Conservation (phyloP, 1,140 invertebrate species). For the Dryas iulia region DNA sequence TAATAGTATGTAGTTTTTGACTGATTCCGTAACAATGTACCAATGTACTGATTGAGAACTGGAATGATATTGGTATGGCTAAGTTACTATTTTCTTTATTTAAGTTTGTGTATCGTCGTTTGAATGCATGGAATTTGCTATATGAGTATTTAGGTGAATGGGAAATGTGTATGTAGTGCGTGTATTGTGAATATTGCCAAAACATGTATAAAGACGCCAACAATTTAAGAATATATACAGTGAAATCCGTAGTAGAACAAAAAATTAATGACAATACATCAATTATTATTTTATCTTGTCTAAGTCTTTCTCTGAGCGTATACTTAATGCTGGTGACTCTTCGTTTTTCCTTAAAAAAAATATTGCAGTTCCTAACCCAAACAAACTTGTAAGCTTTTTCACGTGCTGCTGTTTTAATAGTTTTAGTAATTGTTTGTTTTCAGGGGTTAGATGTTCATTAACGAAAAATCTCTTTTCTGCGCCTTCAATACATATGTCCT, state of each 20-base stretch:
- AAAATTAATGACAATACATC: neutral
- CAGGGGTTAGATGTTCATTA: slow-evolving; percentile 28
- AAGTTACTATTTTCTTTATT: too few relatives aligned
- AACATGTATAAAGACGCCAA: too few relatives aligned
- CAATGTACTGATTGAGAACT: too few relatives aligned
- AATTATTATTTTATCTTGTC: slow-evolving; percentile 21
- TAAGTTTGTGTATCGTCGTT: too few relatives aligned
- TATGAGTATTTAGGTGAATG: too few relatives aligned
- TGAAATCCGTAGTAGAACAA: slow-evolving; percentile 12
- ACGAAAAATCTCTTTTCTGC: slow-evolving; percentile 20
- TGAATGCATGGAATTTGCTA: too few relatives aligned
- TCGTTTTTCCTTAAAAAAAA: slow-evolving; percentile 35
- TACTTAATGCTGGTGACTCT: slow-evolving; percentile 23
- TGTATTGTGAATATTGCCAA: too few relatives aligned
- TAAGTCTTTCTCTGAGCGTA: slow-evolving; percentile 21
- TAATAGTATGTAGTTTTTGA: too few relatives aligned
- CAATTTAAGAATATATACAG: too few relatives aligned
- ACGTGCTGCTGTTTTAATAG: slow-evolving; percentile 3
- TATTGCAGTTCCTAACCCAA: slow-evolving; percentile 27
- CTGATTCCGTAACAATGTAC: too few relatives aligned
- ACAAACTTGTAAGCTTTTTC: slow-evolving; percentile 30
- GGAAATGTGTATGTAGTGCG: too few relatives aligned
- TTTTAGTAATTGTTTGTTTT: slow-evolving; percentile 29
- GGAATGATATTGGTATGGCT: too few relatives aligned
- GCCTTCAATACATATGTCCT: slow-evolving; percentile 2